Evolutionary conservation across 92 coral and sea anemone genomes (phyloP).

Genomic region (Palythoa grandiflora): DNA sequence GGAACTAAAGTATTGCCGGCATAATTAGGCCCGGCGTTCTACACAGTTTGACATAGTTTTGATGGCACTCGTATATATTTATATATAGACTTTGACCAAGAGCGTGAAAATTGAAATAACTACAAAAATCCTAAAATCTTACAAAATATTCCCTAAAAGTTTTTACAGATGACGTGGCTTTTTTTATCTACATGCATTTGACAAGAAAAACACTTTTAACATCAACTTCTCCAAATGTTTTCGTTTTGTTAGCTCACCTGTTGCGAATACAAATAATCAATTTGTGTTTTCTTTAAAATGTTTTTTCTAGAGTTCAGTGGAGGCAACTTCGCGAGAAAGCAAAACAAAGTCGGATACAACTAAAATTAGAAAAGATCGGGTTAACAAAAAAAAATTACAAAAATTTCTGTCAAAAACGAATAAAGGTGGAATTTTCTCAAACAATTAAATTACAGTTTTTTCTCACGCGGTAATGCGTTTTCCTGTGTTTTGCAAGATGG

Average conservation of each 20-base stretch:
- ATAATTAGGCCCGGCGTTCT: not conserved
- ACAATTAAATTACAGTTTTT: slow-evolving; percentile 79
- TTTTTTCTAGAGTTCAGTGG: slow-evolving; percentile 15
- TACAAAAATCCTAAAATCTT: not conserved
- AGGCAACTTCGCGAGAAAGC: slow-evolving; percentile 18
- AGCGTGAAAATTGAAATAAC: not conserved
- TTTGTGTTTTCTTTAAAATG: slow-evolving; percentile 1
- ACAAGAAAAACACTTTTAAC: slow-evolving; percentile 10
- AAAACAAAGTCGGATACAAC: slow-evolving; percentile 3
- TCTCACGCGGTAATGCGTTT: slow-evolving; percentile 88
- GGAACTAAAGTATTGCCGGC: not conserved
- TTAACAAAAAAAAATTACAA: not conserved
- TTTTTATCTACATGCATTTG: slow-evolving; percentile 6
- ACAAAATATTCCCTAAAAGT: not conserved
- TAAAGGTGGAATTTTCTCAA: not conserved
- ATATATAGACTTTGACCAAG: not conserved
- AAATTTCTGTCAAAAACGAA: not conserved
- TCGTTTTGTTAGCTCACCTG: slow-evolving; percentile 22
- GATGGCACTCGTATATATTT: not conserved
- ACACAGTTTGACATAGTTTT: not conserved
- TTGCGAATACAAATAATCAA: slow-evolving; percentile 24
- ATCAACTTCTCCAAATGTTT: slow-evolving; percentile 24
- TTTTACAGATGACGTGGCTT: slow-evolving; percentile 8
- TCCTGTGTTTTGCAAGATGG: slow-evolving; percentile 90
- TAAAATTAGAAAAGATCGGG: not conserved